Evolutionary conservation across 23 tunicate species (phyloP), one percentile per base, ranked within the genome.

Genomic region (Diplosoma virens): DNA sequence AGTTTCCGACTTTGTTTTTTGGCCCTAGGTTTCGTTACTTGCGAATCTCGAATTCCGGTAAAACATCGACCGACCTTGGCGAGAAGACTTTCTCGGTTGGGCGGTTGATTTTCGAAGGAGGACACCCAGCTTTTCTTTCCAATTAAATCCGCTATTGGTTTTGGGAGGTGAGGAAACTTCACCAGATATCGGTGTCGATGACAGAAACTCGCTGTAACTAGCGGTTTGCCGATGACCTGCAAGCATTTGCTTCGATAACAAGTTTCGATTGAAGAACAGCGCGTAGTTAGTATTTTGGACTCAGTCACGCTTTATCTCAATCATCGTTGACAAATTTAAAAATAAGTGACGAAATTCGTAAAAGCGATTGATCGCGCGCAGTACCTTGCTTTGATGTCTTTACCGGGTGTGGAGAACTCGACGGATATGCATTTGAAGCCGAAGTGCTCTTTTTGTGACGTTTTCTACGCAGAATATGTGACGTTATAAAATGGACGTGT

Each of bases 121-220:
- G 65, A 84, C 78, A 32, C 96, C 96, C n/a, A 89, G 76, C 46
- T 82, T 89, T 18, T 37, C 72, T 71, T 78, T 82, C 96, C 96
- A 89, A 7, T 71, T 66, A 18, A 46, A 52, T 3, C 20, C 66
- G 63, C 47, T 66, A 46, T 2, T 32, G 3, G 35, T 11, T 6
- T 52, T 52, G 7, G 35, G 9, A 34, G 6, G 6, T 4, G 35
- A 35, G 30, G 35, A 29, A 29, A 35, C 35, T 6, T 67, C 74
- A 3, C 17, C 27, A 3, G 23, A 25, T 21, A 16, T 16, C 22
- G 74, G 53, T 6, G 52, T 17, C 2, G 9, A 7, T 7, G 25
- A 17, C 3, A 35, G n/a, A 18, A 52, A 27, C 25, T 67, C 74
- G 74, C 52, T 35, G 20, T 20, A 63, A 36, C 70, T 63, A 3